Conservation (phyloP, 2,113 vertebrate species). For the Oncorhynchus keta region DNA sequence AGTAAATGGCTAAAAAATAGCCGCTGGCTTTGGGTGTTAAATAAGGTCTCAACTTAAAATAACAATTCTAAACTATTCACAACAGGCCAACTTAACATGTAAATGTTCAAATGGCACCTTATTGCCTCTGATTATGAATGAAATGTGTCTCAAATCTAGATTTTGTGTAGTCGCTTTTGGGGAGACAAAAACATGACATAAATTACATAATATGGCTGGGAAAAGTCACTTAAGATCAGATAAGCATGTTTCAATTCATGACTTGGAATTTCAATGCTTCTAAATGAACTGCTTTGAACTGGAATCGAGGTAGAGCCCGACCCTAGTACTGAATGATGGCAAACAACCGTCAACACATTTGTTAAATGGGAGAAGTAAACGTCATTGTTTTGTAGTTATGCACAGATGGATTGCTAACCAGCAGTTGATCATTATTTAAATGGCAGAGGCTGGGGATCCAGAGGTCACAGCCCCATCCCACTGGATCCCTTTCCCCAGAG, state of each 20-base stretch:
- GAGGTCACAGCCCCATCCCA: too few species aligned
- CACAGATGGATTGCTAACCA: background rate
- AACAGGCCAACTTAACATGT: background rate
- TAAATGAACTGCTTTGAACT: background rate
- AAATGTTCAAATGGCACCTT: background rate
- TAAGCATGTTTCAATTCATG: background rate
- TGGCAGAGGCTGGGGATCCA: too few species aligned
- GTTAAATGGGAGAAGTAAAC: too few species aligned
- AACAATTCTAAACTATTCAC: background rate
- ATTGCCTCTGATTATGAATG: background rate
- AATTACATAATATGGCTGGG: background rate
- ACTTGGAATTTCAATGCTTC: too few species aligned
- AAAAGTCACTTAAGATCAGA: background rate
- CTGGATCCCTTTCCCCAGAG: too few species aligned
- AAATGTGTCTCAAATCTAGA: background rate
- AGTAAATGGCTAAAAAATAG: background rate
- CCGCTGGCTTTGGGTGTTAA: background rate
- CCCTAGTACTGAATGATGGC: too few species aligned
- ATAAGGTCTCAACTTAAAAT: background rate
- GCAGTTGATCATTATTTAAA: background rate
- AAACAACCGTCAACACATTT: too few species aligned
- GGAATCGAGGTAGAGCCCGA: background rate
- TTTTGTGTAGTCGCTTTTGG: background rate
- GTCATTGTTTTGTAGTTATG: background rate
- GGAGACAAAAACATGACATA: background rate